Percentiles rank a stretch among this genome's conserved stretches.
phyloP scores from a whole-genome alignment of 2,113 vertebrate species.

The Podocnemis expansa region DNA sequence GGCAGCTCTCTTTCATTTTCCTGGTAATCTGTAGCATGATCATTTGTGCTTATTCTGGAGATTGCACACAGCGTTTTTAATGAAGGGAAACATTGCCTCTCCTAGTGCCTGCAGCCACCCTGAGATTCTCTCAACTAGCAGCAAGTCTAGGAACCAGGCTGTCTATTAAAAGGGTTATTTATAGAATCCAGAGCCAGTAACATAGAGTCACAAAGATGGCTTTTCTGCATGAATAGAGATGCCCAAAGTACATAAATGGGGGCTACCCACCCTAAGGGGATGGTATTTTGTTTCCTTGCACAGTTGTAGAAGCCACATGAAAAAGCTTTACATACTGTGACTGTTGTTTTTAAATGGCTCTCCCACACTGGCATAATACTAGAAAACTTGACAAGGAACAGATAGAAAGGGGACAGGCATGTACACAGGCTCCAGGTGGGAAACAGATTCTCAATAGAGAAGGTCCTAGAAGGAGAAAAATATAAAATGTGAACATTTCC shows the following conservation, averaged over 20 bases:
- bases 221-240: neutral
- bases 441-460: neutral
- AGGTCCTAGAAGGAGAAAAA: neutral
- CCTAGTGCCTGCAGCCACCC: neutral
- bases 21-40: neutral
- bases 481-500: neutral
- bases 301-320: accelerated
- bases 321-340: neutral
- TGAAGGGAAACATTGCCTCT: neutral
- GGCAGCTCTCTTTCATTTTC: neutral
- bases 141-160: neutral
- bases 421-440: neutral
- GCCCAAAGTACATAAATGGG: accelerated
- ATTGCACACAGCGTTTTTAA: neutral
- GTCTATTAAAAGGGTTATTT: neutral
- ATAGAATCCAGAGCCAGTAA: neutral
- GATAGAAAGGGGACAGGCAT: neutral
- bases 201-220: neutral
- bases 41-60: neutral
- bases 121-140: neutral
- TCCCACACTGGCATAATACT: accelerated
- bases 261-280: no score
- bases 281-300: neutral
- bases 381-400: neutral
- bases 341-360: accelerated